Base-by-base conservation (phyloP, 2,888 invertebrate genomes). In the Agriopis marginaria region DNA sequence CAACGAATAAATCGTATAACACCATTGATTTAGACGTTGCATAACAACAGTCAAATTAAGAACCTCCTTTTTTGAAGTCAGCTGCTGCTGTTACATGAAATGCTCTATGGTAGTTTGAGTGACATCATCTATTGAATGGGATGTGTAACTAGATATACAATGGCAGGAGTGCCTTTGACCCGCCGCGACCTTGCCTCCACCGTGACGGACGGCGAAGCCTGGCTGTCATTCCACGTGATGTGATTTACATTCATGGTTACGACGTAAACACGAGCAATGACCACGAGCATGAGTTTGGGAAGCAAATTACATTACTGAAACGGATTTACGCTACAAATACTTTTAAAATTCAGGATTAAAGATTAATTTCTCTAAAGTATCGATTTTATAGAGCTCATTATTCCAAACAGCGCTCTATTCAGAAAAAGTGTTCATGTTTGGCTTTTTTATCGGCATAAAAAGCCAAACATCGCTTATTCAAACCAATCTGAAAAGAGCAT, bases 111-210 rank as follows among this genome's bases (percentile, higher is more conserved):
- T 53, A 58, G 66, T 66, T 68, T 66, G 65, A 66, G 77, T 75
- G 74, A 78, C 72, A 72, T 72, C 73, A 75, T 66, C 75, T 65
- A 66, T 51, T 68, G 70, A 76, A 78, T 73, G 72, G 71, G 60
- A 50, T 71, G 10, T 62, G 70, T 66, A 68, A 69, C 66, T 51
- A 54, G 44, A 68, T 58, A 64, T 63, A 75, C 71, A 73, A 71
- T 73, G 62, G 80, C 78, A 71, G 79, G 77, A 82, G 79, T 81
- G 87, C 78, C 82, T 84, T 81, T 86, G 86, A 85, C 85, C 85
- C 78, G 80, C 75, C 72, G 68, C 73, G 78, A 78, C 82, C 77
- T 77, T 75, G 78, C 76, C 74, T 71, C 64, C 74, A 82, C 79
- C 86, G 85, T 84, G 83, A 85, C 85, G 79, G 76, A 60, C 70